Conservation (phyloP, 1,140 invertebrate genomes). For the Drosophila santomea region DNA sequence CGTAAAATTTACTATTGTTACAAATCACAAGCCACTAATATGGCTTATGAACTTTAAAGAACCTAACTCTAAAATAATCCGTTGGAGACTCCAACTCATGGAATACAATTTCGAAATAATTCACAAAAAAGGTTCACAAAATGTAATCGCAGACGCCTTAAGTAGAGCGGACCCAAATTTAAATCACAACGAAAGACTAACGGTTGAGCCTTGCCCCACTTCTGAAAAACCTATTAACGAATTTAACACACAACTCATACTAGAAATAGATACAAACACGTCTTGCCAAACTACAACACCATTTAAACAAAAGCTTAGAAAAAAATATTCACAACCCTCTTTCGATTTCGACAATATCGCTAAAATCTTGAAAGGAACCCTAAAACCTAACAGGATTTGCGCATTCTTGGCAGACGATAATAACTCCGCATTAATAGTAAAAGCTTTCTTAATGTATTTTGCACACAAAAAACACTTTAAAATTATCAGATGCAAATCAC, state of each 20-base stretch:
- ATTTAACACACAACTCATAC: not conserved
- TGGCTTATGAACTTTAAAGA: slow-evolving; percentile 8
- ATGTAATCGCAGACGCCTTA: slow-evolving; percentile 16
- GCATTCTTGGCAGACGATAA: too few relatives aligned
- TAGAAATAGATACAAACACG: not conserved
- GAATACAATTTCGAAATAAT: slow-evolving; percentile 9
- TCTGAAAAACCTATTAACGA: not conserved
- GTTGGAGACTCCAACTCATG: slow-evolving; percentile 14
- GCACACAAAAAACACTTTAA: too few relatives aligned
- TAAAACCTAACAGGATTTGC: too few relatives aligned
- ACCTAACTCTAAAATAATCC: slow-evolving; percentile 12
- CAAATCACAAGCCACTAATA: not conserved
- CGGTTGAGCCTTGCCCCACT: too few relatives aligned
- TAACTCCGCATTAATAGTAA: too few relatives aligned
- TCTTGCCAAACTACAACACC: too few relatives aligned
- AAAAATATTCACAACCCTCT: too few relatives aligned
- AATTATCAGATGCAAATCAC: too few relatives aligned
- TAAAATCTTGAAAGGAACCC: too few relatives aligned
- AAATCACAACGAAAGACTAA: not conserved
- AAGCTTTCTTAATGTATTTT: too few relatives aligned
- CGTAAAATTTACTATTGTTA: slow-evolving; percentile 5
- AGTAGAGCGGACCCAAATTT: slow-evolving; percentile 4
- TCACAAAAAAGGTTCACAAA: slow-evolving; percentile 4
- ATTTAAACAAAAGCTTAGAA: too few relatives aligned
- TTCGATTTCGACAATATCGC: too few relatives aligned